Evolutionary conservation across 1,140 invertebrate genomes (phyloP).

Genomic region (Conus betulinus): DNA sequence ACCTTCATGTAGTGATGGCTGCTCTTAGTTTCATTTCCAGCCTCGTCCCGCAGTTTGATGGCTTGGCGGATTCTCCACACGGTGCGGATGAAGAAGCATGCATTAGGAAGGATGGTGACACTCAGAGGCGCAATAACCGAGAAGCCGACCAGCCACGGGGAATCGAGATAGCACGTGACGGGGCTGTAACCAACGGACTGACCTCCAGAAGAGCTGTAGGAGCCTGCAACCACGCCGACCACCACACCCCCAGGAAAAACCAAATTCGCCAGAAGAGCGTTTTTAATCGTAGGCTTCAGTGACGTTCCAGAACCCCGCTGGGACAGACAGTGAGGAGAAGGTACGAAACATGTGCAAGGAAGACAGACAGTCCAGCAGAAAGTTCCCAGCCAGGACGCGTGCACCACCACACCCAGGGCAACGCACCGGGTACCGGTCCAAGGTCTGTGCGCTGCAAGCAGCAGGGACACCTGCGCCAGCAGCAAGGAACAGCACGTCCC

Average conservation of each 20-base stretch:
- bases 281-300: neutral
- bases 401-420: neutral
- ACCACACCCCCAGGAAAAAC: neutral
- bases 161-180: constrained; percentile 40
- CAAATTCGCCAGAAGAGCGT: neutral
- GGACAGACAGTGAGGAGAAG: neutral
- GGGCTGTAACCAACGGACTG: constrained; percentile 38
- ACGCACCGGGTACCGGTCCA: neutral
- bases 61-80: constrained; percentile 31
- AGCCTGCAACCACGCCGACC: neutral
- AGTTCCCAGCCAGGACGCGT: constrained; percentile 2
- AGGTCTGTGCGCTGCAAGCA: constrained; percentile 13
- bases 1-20: neutral
- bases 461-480: constrained; percentile 21
- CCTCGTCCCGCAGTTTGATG: neutral
- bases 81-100: constrained; percentile 39
- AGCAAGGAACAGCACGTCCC: constrained; percentile 10
- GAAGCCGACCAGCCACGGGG: constrained; percentile 17
- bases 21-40: neutral
- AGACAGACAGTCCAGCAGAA: constrained; percentile 28
- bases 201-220: neutral
- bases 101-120: constrained; percentile 37
- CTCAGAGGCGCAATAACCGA: constrained; percentile 39
- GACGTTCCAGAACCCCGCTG: neutral
- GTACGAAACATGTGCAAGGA: constrained; percentile 29